These are phyloP conservation scores for Erebia palarica DNA, from an alignment of 2,888 invertebrate genomes.

Conservation along the genomic window DNA sequence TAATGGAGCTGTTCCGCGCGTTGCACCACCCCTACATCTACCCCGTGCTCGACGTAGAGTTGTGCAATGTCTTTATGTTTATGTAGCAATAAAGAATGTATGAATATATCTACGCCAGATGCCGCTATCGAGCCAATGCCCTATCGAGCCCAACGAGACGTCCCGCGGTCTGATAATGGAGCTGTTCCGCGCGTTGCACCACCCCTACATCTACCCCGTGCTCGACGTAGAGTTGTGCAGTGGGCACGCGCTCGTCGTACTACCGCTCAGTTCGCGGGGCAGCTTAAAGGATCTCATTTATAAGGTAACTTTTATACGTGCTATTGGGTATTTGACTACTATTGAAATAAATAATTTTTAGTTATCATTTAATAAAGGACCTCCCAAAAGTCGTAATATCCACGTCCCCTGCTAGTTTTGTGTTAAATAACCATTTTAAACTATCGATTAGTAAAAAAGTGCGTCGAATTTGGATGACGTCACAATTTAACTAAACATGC, in stretches of 20 bases:
- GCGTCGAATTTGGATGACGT: no score
- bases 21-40: constrained; percentile 96
- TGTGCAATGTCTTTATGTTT: no score
- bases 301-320: constrained; percentile 79
- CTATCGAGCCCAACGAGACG: constrained; percentile 85
- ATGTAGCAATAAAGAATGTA: constrained; percentile 47
- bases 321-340: no score
- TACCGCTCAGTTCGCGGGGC: constrained; percentile 92
- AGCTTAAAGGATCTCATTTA: constrained; percentile 95
- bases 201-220: constrained; percentile 96
- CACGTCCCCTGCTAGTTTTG: no score
- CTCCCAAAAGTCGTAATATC: no score
- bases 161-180: constrained; percentile 88
- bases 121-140: constrained; percentile 84
- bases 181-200: constrained; percentile 92
- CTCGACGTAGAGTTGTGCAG: constrained; percentile 91
- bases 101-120: constrained; percentile 54
- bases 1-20: constrained; percentile 91
- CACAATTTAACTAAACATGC: no score
- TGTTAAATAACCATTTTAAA: no score
- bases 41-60: constrained; percentile 93
- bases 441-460: no score
- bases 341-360: no score
- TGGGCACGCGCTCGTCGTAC: constrained; percentile 87
- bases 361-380: no score